Percentiles rank a stretch among this genome's conserved stretches.
Conservation (phyloP, 1,140 invertebrate genomes). For the Berghia stephanieae region DNA sequence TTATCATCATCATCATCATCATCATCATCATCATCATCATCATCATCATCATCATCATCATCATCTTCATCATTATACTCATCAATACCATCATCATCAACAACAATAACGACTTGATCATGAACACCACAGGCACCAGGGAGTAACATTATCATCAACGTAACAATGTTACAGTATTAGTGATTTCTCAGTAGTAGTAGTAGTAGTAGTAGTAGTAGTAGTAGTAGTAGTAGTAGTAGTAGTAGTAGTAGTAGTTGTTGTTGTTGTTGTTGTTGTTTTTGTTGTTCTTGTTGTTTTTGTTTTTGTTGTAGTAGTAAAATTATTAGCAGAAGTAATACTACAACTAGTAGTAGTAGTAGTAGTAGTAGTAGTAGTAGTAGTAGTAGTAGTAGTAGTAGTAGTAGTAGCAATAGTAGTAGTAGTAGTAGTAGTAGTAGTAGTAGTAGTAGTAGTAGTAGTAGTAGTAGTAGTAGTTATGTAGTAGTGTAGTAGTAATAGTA, state of each 20-base stretch:
- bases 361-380: constrained; percentile 10
- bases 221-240: constrained; percentile 31
- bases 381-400: constrained; percentile 15
- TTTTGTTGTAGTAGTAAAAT: background rate
- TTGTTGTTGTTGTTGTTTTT: constrained; percentile 15
- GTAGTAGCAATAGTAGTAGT: no score
- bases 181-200: no score
- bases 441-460: constrained; percentile 32
- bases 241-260: constrained; percentile 30
- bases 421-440: constrained; percentile 13
- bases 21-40: background rate
- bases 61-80: background rate
- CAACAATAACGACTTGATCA: no score
- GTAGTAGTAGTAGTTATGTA: constrained; percentile 28
- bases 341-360: constrained; percentile 5
- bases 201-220: constrained; percentile 10
- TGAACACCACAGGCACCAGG: no score
- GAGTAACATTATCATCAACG: no score
- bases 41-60: constrained; percentile 6
- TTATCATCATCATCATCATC: background rate
- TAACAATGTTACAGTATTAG: no score
- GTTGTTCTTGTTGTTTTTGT: constrained; percentile 5
- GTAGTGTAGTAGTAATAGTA: constrained; percentile 20
- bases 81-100: background rate
- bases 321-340: constrained; percentile 9